Conservation (phyloP, 2,888 invertebrate genomes). For the Bombylius major region DNA sequence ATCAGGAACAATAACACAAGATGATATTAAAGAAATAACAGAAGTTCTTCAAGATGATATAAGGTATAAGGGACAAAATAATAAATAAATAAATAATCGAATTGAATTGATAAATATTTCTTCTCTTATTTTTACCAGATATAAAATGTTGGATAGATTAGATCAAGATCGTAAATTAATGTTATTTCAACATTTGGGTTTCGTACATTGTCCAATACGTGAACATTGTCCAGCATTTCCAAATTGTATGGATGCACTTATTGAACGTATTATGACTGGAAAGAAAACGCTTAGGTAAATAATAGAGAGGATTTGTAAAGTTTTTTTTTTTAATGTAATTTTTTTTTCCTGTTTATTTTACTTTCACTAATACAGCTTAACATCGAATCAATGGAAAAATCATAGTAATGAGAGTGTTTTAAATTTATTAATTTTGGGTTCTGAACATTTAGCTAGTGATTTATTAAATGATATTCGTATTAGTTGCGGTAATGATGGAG, state of each 20-base stretch:
- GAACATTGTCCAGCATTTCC: slow-evolving; percentile 88
- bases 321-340: slow-evolving; percentile 1
- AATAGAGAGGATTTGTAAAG: slow-evolving; percentile 24
- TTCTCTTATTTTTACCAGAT: slow-evolving; percentile 42
- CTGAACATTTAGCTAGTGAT: slow-evolving; percentile 75
- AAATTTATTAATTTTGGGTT: slow-evolving; percentile 79
- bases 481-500: slow-evolving; percentile 72
- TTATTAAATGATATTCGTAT: slow-evolving; percentile 74
- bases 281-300: slow-evolving; percentile 43
- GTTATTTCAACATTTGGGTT: slow-evolving; percentile 89
- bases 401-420: slow-evolving; percentile 37
- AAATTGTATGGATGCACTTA: slow-evolving; percentile 66
- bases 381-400: slow-evolving; percentile 25
- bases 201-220: slow-evolving; percentile 87
- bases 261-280: slow-evolving; percentile 55
- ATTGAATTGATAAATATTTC: neutral
- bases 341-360: too few relatives aligned
- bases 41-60: slow-evolving; percentile 85
- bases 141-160: slow-evolving; percentile 83
- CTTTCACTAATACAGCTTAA: too few relatives aligned
- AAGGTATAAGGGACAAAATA: slow-evolving; percentile 43
- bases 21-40: slow-evolving; percentile 86
- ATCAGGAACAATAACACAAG: slow-evolving; percentile 81
- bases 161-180: slow-evolving; percentile 91
- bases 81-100: neutral